Conservation (phyloP, 2,888 invertebrate species). For the Nymphalis urticae region DNA sequence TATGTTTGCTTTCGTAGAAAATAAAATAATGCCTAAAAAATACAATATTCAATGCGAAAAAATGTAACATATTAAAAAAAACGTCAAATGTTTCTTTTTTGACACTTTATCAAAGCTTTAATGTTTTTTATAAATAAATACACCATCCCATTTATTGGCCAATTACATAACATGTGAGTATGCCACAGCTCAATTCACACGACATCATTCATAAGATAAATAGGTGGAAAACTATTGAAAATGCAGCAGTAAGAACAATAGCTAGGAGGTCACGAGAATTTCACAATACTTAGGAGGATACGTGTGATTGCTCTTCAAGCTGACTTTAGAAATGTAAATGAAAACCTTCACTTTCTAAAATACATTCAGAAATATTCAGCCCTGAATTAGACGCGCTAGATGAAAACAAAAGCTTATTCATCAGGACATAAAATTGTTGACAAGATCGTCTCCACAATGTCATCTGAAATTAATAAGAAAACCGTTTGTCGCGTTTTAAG, state of each 20-base stretch:
- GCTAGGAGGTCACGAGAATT: slow-evolving; percentile 51
- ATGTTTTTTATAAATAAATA: not conserved
- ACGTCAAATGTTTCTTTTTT: not conserved
- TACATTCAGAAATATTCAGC: slow-evolving; percentile 47
- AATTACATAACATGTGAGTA: slow-evolving; percentile 11
- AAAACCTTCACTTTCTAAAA: slow-evolving; percentile 78
- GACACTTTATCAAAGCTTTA: not conserved
- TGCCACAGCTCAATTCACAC: slow-evolving; percentile 19
- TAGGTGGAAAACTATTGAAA: slow-evolving; percentile 16
- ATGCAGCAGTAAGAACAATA: slow-evolving; percentile 18
- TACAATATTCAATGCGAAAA: no score
- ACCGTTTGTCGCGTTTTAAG: slow-evolving; percentile 16
- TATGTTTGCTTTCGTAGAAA: no score
- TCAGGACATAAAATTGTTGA: slow-evolving; percentile 3
- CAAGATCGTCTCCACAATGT: slow-evolving; percentile 6
- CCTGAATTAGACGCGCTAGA: slow-evolving; percentile 55
- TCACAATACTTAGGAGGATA: slow-evolving; percentile 50
- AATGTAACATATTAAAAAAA: not conserved
- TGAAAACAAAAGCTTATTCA: slow-evolving; percentile 34
- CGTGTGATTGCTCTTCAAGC: slow-evolving; percentile 49
- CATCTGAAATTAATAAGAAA: not conserved
- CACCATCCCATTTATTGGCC: not conserved
- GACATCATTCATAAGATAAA: slow-evolving; percentile 18
- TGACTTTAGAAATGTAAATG: slow-evolving; percentile 67
- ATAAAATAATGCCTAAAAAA: no score